Evolutionary conservation across 2,888 invertebrate genomes (phyloP), one percentile per base, ranked within the genome.

Genomic region (Muschampia plurimacula): DNA sequence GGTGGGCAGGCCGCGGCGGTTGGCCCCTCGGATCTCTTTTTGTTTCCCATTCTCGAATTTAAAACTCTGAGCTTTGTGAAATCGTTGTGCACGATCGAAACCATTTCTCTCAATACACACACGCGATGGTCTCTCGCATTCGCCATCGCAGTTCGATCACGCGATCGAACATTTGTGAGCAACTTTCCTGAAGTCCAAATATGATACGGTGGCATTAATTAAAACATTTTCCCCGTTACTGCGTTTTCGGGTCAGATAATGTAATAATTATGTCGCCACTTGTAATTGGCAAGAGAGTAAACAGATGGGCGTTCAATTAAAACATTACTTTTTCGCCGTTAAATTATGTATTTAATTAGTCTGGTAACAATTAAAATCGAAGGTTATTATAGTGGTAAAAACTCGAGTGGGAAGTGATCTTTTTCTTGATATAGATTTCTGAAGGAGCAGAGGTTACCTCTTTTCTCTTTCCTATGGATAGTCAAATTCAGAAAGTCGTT

Each of bases 311-410:
- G 80, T 78, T 89, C 92, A 92, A 93, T 93, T 93, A 93, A 91
- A 93, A 92, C 92, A 93, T 93, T 92, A 93, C 89, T 90, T 80
- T 76, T 81, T 78, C 83, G 86, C 87, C 87, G 84, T 86, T 86
- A 89, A 93, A 92, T 91, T 92, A 90, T 89, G 86, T 88, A 83
- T 91, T 92, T 57, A 93, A 93, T 93, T 92, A 92, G 80, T 83
- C 74, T 80, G 81, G 82, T 83, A 87, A 90, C 92, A 89, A 93
- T 93, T 93, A 92, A 89, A 88, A 89, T 91, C 89, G 90, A 89
- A 90, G 89, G 87, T 88, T 89, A 89, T 91, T 91, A 91, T 74
- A 79, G 83, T 84, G 76, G 85, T 84, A 92, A 92, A 92, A 93
- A 92, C 84, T 86, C 80, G 86, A 88, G 86, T 85, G 89, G 88